Evolutionary conservation across 2,113 vertebrate genomes (phyloP).

Genomic region (Hymenochirus boettgeri): DNA sequence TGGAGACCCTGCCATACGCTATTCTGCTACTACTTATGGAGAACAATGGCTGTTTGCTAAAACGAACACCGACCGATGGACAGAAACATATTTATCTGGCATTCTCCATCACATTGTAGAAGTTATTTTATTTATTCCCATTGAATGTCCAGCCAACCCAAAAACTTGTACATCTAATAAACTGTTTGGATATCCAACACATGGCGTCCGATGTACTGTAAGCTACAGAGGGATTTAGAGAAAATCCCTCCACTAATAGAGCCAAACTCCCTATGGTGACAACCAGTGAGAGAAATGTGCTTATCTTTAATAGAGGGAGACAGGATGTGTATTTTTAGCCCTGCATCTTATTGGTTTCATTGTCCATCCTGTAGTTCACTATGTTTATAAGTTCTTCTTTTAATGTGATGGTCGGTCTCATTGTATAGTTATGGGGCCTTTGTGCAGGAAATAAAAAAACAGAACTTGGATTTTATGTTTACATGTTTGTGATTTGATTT

Average conservation of each 20-base stretch:
- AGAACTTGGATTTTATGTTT: no score
- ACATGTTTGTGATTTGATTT: no score
- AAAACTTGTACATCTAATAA: background rate
- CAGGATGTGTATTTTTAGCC: slow-evolving; percentile 34
- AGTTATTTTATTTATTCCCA: no score
- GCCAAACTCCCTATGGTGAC: background rate
- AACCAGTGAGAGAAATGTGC: slow-evolving; percentile 1
- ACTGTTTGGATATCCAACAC: background rate
- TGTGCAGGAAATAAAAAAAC: no score
- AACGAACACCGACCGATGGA: no score
- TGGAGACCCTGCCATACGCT: no score
- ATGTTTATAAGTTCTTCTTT: slow-evolving; percentile 7
- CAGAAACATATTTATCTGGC: no score
- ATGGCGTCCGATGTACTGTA: background rate
- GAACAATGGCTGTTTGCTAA: no score
- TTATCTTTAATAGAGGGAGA: slow-evolving; percentile 17
- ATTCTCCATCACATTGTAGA: no score
- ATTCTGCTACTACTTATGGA: no score
- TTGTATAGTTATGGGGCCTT: background rate
- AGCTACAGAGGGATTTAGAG: background rate
- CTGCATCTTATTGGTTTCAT: slow-evolving; percentile 3
- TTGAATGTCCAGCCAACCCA: no score
- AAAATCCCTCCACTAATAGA: background rate
- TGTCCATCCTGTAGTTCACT: slow-evolving; percentile 35
- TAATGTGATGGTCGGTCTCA: background rate